Percentiles rank a stretch among this genome's conserved stretches.
Evolutionary conservation across 2,797 vertebrate species (phyloP).

Genomic region (Peromyscus eremicus): DNA sequence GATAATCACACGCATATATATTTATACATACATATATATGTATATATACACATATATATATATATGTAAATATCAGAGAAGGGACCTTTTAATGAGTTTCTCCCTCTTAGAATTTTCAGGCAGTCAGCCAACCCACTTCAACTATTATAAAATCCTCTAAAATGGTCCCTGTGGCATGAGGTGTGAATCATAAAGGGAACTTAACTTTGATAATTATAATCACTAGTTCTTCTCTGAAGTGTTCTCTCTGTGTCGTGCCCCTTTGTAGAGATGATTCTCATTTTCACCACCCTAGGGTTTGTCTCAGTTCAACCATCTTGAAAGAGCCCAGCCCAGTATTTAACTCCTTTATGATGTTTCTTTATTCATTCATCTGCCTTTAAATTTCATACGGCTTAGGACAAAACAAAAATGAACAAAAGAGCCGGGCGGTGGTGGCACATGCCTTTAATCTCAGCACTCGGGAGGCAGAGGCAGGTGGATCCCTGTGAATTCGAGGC

Average conservation of each 20-base stretch:
- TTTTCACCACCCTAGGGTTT: neutral
- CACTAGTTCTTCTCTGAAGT: neutral
- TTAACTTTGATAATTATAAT: constrained; percentile 14
- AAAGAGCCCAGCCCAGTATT: neutral
- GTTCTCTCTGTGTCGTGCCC: neutral
- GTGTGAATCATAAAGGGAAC: constrained; percentile 45
- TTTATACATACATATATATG: no score
- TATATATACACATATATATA: neutral
- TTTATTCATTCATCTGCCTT: neutral
- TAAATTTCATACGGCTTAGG: neutral
- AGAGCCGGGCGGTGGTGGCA: no score
- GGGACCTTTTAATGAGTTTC: constrained; percentile 22
- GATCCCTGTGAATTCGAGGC: no score
- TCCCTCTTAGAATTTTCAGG: neutral
- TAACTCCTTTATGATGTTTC: neutral
- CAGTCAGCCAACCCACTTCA: neutral
- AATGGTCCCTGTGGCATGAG: constrained; percentile 13
- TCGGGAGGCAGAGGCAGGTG: no score
- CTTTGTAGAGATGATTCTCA: neutral
- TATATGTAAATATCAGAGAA: neutral
- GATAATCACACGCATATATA: neutral
- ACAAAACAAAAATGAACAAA: neutral
- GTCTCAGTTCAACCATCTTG: neutral
- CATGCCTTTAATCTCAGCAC: no score
- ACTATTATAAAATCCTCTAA: neutral